Evolutionary conservation across 2,888 invertebrate species (phyloP), one percentile per base, ranked within the genome.

Genomic region (Rhimphoctona megacephalus): DNA sequence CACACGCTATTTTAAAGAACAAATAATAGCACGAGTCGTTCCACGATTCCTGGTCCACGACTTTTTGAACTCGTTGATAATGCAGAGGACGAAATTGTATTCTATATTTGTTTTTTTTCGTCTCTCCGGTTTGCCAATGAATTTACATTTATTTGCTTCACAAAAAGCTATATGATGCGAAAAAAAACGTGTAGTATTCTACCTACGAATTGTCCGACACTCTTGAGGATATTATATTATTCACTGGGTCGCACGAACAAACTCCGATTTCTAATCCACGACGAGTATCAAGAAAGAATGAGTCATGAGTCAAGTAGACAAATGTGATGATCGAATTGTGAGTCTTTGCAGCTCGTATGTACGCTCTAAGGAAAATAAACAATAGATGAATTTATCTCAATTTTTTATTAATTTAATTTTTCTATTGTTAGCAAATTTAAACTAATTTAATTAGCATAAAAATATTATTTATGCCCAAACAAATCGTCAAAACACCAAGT

Each of bases 291-390:
- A 54, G 30, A 39, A 17, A 30, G 30, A 49, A 52, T 17, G 36
- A 67, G 61, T 39, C 30, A 25, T 30, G 67, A 69, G 9, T 64
- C n/a, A 30, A 74, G n/a, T 85, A 79, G 64, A 66, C 33, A 72
- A 39, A 70, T 66, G 76, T 39, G 39, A 83, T 72, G n/a, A 82
- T 76, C 36, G 39, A 82, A 76, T 39, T 67, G 78, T 66, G 25
- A 66, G 64, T 46, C 46, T 54, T 46, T 67, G 73, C 19, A 61
- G 11, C 78, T 80, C 69, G 82, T 61, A 64, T 79, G 86, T 86
- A 86, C 69, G 19, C 73, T 79, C 30, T 54, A 43, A 79, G 64
- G 19, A 64, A 81, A 79, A 81, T 81, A 86, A 86, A 82, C 74
- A 74, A 86, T 82, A 43, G 36, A 39, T 46, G 49, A 83, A 86